Base-by-base conservation (phyloP, 2,888 invertebrate species). In the Loripinus fragilis region DNA sequence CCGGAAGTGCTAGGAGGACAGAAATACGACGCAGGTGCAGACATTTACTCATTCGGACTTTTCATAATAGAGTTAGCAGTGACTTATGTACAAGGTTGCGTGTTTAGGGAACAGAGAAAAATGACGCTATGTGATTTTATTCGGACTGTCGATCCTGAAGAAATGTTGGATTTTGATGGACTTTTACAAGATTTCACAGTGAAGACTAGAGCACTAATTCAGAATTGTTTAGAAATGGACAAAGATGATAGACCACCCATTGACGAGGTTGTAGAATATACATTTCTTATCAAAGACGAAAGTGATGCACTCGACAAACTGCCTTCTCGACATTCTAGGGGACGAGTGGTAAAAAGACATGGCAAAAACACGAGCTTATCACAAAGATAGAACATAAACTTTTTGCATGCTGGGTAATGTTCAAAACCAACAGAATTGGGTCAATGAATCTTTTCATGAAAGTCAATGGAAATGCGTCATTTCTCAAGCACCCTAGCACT, bases 1-100 rank as follows among this genome's bases (percentile, higher is more conserved):
- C 91, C 92, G 35, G 90, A 88, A 71, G 91, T 92, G 2, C 85
- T 92, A 8, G 78, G 80, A 0, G 91, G 90, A 5, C 87, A 87
- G 17, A 33, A 70, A 1, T 92, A 92, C 76, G 84, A 80, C n/a
- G 48, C 85, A 3, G 83, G 77, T 5, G 89, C 90, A 25, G 92
- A 92, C 81, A 85, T 91, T 23, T 92, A 92, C 75, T 78, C 86
- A 42, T 83, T 79, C 35, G 85, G 86, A 66, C 74, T 88, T 28
- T 64, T 88, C 2, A 41, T 86, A 1, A 64, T 85, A 41, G 86
- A 88, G 42, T 35, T 85, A 20, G 64, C 68, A 12, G 71, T 73
- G 12, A n/a, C n/a, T n/a, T 73, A 77, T 23, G 35, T 76, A 8
- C 65, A 64, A 2, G 33, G 45, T 0, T 42, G 41, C n/a, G 82